Evolutionary conservation across 2,797 vertebrate species (phyloP), one percentile per base, ranked within the genome.

Genomic region (Epinephelus malabaricus): DNA sequence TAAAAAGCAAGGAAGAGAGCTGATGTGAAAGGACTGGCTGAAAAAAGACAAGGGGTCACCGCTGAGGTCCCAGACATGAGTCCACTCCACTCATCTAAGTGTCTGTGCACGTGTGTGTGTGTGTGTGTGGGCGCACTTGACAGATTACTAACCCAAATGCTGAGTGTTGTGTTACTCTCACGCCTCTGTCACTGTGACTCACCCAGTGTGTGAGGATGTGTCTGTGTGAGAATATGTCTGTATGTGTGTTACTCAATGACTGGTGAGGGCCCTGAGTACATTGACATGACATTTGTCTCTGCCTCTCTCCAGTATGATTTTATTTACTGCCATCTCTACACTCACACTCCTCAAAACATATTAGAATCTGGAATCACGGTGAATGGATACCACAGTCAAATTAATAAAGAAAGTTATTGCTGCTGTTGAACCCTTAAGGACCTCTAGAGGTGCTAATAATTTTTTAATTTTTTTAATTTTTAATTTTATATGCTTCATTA

Each of bases 221-320:
- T 71, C 76, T 85, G 81, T 78, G 53, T 63, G 40, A 50, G 60
- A 59, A 50, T 69, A 62, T 79, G 54, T 82, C 40, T 69, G 71
- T 84, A 68, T 81, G 25, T 76, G 74, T 69, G 75, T 89, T 85
- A 75, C 81, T 90, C 88, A 89, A 79, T 89, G 86, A 88, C 92
- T 91, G 87, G 85, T 92, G 65, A 89, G 78, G 82, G 82, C 80
- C 69, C 45, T 61, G 73, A 75, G 77, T 88, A 87, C 82, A 89
- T 88, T 77, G 82, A 89, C 87, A 76, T 90, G 90, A 89, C 89
- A 89, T 90, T 75, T 53, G 84, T 92, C 85, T 86, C 76, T 56
- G 58, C 81, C 50, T 81, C 76, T 70, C 73, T 84, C 73, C 74
- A 72, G 40, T 83, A 80, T 76, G 69, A 84, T 82, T 79, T 75